Percentiles rank a stretch among this genome's conserved stretches.
Evolutionary conservation across 2,113 vertebrate genomes (phyloP).

Genomic region (Lepus europaeus): DNA sequence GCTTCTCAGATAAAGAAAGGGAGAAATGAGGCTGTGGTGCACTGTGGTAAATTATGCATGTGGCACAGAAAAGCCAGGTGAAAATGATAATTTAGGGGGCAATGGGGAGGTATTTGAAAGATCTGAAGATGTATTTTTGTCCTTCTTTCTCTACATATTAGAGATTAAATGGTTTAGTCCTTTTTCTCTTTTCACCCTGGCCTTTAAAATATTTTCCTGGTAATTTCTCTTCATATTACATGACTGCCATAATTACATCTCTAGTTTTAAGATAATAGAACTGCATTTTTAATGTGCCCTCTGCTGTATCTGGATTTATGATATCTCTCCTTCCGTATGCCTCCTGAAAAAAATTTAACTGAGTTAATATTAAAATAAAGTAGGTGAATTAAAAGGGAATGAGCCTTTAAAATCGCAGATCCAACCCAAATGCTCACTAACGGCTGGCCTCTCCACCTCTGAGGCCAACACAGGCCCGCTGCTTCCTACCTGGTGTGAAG

Average conservation of each 20-base stretch:
- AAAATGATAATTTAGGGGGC: constrained; percentile 69
- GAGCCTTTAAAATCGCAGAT: constrained; percentile 68
- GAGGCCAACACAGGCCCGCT: neutral
- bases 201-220: constrained; percentile 73
- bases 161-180: constrained; percentile 63
- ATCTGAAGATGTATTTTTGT: constrained; percentile 56
- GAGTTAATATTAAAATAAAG: constrained; percentile 78
- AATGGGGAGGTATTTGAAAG: constrained; percentile 66
- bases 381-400: constrained; percentile 70
- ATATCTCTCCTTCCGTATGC: constrained; percentile 4
- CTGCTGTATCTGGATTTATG: constrained; percentile 72
- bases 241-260: constrained; percentile 73
- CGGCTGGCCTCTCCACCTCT: neutral
- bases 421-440: constrained; percentile 56
- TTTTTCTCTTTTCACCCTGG: constrained; percentile 46
- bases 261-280: constrained; percentile 77
- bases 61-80: constrained; percentile 60
- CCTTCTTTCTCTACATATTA: constrained; percentile 65
- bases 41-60: constrained; percentile 66
- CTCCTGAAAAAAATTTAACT: constrained; percentile 67
- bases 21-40: constrained; percentile 55
- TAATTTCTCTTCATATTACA: constrained; percentile 78
- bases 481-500: neutral
- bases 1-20: constrained; percentile 55
- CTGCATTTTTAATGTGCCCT: constrained; percentile 77